Evolutionary conservation across 2,113 vertebrate genomes (phyloP), one percentile per base, ranked within the genome.

Genomic region (Canis aureus): DNA sequence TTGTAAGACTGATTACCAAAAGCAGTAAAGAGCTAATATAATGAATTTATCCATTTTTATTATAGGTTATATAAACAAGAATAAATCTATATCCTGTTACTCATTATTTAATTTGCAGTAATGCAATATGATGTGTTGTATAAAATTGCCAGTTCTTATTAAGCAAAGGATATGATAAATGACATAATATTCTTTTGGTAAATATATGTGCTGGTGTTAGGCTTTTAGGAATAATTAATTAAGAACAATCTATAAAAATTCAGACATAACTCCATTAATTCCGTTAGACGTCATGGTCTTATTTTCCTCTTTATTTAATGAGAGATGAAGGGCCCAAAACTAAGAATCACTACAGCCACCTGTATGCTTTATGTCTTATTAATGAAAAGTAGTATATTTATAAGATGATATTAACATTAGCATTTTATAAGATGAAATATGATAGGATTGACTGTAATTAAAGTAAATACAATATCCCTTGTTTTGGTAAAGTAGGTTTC

Each of bases 21-120:
- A 57, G 62, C 19, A 49, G 29, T 15, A 32, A 69, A 62, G 76
- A 51, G 51, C n/a, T 57, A 16, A 74, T 43, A 11, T 35, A 66
- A 84, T 55, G 71, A 66, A 80, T 74, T 38, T 55, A 20, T 64
- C 82, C 38, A 71, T 49, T 95, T 84, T 97, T 74, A 85, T 92
- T 71, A 13, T 15, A 29, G 51, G 16, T 71, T 23, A 23, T 9
- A 71, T 32, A 71, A 86, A 82, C 59, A 29, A 49, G 51, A 85
- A 81, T 38, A 69, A 81, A 69, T 55, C 89, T 15, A 3, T 20
- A 38, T 20, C 6, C 23, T 51, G 6, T 57, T 59, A 12, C 23
- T n/a, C 6, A 12, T 62, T 88, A n/a, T 73, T 84, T 81, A 76
- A 92, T 76, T 74, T 59, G n/a, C n/a, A 19, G 27, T 17, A 29